Percentiles rank a stretch among this genome's conserved stretches.
Evolutionary conservation across 2,797 vertebrate genomes (phyloP).

Genomic region (Cetoscarus ocellatus): DNA sequence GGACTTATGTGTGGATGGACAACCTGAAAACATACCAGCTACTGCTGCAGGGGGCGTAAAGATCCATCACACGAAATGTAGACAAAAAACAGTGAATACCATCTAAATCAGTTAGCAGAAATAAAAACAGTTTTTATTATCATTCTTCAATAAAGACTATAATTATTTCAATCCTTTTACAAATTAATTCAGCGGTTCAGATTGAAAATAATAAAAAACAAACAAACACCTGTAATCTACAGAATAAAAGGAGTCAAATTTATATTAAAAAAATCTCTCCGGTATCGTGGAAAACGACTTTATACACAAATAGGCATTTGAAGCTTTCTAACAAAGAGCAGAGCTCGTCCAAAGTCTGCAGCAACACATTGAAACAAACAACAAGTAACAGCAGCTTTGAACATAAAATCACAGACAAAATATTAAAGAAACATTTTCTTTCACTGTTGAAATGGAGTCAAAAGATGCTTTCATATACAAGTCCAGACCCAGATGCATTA

Average conservation of each 20-base stretch:
- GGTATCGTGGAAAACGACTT: slow-evolving; percentile 7
- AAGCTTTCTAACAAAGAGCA: slow-evolving; percentile 7
- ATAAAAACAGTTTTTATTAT: slow-evolving; percentile 60
- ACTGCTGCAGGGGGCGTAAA: neutral
- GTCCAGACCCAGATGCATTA: neutral
- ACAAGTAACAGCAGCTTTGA: slow-evolving; percentile 19
- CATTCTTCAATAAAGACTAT: slow-evolving; percentile 44
- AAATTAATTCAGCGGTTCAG: slow-evolving; percentile 44
- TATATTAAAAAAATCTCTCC: slow-evolving; percentile 26
- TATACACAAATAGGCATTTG: slow-evolving; percentile 12
- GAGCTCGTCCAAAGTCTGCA: neutral
- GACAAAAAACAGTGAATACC: slow-evolving; percentile 2
- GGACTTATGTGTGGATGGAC: no score
- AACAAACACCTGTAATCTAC: slow-evolving; percentile 4
- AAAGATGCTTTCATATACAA: neutral
- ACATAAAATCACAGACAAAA: slow-evolving; percentile 12
- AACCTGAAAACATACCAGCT: neutral
- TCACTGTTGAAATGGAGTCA: neutral
- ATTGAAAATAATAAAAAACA: slow-evolving; percentile 25
- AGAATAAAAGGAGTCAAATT: slow-evolving; percentile 16
- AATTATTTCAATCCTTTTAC: slow-evolving; percentile 46
- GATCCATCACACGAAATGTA: neutral
- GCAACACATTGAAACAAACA: slow-evolving; percentile 3
- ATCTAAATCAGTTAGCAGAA: slow-evolving; percentile 22
- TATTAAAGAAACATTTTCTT: neutral